phyloP scores from a whole-genome alignment of 2,113 vertebrate genomes.

The Ascaphus truei region DNA sequence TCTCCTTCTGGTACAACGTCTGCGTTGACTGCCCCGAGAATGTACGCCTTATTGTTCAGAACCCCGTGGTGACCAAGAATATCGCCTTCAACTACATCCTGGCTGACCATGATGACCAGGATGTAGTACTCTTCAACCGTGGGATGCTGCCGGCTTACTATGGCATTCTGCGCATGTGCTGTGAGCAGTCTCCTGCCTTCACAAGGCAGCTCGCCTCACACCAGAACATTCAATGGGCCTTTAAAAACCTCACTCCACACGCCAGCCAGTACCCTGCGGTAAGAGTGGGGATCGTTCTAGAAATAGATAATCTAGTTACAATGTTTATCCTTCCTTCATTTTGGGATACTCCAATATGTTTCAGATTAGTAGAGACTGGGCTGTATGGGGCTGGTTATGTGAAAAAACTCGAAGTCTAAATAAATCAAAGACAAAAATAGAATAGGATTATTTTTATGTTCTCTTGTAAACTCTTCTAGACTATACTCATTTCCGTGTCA shows the following conservation, averaged over 20 bases:
- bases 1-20: slow-evolving; percentile 98
- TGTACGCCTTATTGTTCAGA: slow-evolving; percentile 95
- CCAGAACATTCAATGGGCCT: slow-evolving; percentile 99
- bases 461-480: too few species aligned
- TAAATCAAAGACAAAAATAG: too few species aligned
- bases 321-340: too few species aligned
- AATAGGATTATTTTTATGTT: too few species aligned
- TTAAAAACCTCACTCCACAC: slow-evolving; percentile 97
- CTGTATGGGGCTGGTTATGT: too few species aligned
- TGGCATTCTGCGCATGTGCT: slow-evolving; percentile 96
- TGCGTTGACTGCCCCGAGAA: slow-evolving; percentile 96
- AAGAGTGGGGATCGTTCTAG: too few species aligned
- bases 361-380: too few species aligned
- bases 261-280: slow-evolving; percentile 98
- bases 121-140: slow-evolving; percentile 98
- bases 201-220: slow-evolving; percentile 93
- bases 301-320: too few species aligned
- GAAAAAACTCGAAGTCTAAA: too few species aligned
- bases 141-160: slow-evolving; percentile 98
- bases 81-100: slow-evolving; percentile 99
- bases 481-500: too few species aligned
- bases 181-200: slow-evolving; percentile 91
- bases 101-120: slow-evolving; percentile 97
- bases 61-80: slow-evolving; percentile 97
- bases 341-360: too few species aligned